phyloP scores from a whole-genome alignment of 92 coral and sea anemone genomes.

The Epizoanthus fatuus region DNA sequence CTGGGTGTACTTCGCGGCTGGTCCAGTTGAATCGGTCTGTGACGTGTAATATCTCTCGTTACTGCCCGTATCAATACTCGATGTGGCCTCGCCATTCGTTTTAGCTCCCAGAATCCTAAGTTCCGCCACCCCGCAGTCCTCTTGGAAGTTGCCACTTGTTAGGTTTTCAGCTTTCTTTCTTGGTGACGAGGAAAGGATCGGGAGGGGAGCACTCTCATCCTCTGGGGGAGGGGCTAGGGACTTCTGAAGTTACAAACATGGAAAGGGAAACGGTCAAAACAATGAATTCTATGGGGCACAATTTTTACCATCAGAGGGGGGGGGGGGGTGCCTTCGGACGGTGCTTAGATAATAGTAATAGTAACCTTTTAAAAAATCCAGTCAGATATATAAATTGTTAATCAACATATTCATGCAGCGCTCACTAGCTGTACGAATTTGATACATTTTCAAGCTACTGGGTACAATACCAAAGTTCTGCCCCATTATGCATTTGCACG shows the following conservation, averaged over 20 bases:
- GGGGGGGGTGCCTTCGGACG: too few relatives aligned
- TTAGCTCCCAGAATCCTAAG: constrained; percentile 25
- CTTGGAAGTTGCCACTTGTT: background rate
- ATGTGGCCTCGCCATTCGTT: constrained; percentile 40
- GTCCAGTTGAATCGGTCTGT: background rate
- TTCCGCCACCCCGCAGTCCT: constrained; percentile 23
- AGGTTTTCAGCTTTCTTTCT: constrained; percentile 10
- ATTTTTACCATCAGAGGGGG: too few relatives aligned
- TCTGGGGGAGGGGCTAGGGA: constrained; percentile 17
- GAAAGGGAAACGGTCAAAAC: too few relatives aligned
- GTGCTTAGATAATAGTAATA: too few relatives aligned
- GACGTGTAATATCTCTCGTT: background rate
- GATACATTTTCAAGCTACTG: too few relatives aligned
- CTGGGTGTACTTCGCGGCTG: background rate
- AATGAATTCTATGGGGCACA: too few relatives aligned
- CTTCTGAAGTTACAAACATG: constrained; percentile 5
- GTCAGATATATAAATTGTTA: too few relatives aligned
- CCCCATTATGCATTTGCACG: too few relatives aligned
- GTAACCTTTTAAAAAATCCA: too few relatives aligned
- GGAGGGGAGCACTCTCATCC: constrained; percentile 7
- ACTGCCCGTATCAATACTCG: constrained; percentile 30
- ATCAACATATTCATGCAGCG: too few relatives aligned
- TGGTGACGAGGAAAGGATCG: constrained; percentile 21
- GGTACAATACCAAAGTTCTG: too few relatives aligned
- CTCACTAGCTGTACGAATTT: too few relatives aligned